Evolutionary conservation across 2,797 vertebrate genomes (phyloP).

Genomic region (Kryptopterus vitreolus): DNA sequence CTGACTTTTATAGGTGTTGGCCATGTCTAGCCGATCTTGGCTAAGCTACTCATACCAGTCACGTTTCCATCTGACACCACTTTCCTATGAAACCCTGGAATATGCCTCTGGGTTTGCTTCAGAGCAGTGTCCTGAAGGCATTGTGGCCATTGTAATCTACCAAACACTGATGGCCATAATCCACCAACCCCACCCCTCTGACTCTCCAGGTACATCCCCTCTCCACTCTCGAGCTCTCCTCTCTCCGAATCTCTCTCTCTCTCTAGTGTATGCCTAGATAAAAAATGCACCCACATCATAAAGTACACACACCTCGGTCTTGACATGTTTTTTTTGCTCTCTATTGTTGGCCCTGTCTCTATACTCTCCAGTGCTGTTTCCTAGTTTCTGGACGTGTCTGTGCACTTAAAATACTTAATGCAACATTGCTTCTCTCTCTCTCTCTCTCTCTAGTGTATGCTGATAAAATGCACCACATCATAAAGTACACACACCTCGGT

Average conservation of each 20-base stretch:
- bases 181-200: too few relatives aligned
- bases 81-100: constrained; percentile 95
- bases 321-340: background rate
- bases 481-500: background rate
- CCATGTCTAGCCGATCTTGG: constrained; percentile 99
- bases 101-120: constrained; percentile 97
- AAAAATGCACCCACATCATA: background rate
- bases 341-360: too few relatives aligned
- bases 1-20: constrained; percentile 81
- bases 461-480: background rate
- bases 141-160: constrained; percentile 97
- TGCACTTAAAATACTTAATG: background rate
- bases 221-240: too few relatives aligned
- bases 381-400: background rate
- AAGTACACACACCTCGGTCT: background rate
- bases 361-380: too few relatives aligned
- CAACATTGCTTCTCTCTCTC: background rate
- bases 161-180: constrained; percentile 83
- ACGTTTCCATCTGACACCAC: constrained; percentile 93
- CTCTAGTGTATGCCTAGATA: background rate
- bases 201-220: too few relatives aligned
- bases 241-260: background rate
- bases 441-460: background rate
- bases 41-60: constrained; percentile 98
- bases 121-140: constrained; percentile 85